A percentile compares a stretch with the other conserved stretches of the same genome.
phyloP scores from a whole-genome alignment of 30 jellyfish, hydroid and myxozoan genomes.

The Catostylus mosaicus region DNA sequence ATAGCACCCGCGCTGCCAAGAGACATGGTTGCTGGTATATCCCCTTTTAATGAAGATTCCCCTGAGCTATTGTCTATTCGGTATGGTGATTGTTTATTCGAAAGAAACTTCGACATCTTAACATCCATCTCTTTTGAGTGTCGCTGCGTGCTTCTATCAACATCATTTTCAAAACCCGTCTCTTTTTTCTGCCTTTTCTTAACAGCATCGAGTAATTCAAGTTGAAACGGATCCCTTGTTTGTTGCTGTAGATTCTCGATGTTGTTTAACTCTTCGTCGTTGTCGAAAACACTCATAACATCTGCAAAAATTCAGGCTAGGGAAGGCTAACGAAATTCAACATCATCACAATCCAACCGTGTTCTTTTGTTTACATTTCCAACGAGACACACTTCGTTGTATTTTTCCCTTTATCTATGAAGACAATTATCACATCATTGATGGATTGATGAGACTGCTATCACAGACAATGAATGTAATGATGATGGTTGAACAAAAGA shows the following conservation, averaged over 20 bases:
- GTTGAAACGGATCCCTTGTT: constrained; percentile 45
- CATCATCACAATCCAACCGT: not conserved
- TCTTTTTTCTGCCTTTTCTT: constrained; percentile 14
- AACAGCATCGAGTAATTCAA: constrained; percentile 44
- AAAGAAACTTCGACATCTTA: constrained; percentile 16
- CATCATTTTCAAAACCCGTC: constrained; percentile 11
- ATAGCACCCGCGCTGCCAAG: constrained; percentile 57
- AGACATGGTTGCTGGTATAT: constrained; percentile 15
- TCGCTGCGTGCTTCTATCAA: constrained; percentile 1
- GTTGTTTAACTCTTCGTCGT: constrained; percentile 6
- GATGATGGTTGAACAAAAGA: no score
- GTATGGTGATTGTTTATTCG: constrained; percentile 30
- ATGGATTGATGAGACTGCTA: no score
- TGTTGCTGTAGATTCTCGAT: constrained; percentile 3
- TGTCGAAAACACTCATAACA: constrained; percentile 6
- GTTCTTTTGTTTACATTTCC: constrained; percentile 7
- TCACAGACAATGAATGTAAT: no score
- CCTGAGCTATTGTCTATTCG: not conserved
- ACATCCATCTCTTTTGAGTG: constrained; percentile 17
- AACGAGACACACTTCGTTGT: not conserved
- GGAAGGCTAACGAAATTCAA: no score
- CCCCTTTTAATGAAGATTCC: constrained; percentile 33
- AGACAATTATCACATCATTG: not conserved
- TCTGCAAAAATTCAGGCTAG: not conserved
- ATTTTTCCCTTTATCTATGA: not conserved